A percentile compares a stretch with the other conserved stretches of the same genome.
Conservation (phyloP, 2,888 invertebrate genomes). For the Phragmatobia fuliginosa region DNA sequence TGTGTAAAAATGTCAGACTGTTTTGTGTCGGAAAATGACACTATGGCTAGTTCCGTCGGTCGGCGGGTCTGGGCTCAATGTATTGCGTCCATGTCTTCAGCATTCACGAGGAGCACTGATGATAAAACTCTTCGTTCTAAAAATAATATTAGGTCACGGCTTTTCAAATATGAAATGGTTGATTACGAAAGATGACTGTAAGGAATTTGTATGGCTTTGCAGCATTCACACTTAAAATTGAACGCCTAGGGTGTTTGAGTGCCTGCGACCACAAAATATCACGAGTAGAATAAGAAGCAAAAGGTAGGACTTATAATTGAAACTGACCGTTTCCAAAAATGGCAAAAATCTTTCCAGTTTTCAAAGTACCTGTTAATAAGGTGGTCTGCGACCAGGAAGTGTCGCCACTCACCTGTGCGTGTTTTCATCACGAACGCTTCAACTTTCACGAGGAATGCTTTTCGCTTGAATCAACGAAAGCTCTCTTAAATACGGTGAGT, state of each 20-base stretch:
- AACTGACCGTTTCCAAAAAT: not conserved
- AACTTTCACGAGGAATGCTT: slow-evolving; percentile 20
- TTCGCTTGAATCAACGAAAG: slow-evolving; percentile 45
- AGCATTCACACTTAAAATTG: too few relatives aligned
- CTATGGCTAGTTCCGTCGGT: too few relatives aligned
- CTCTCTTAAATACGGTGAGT: slow-evolving; percentile 35
- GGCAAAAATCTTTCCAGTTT: not conserved
- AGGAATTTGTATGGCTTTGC: not conserved
- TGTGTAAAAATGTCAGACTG: too few relatives aligned
- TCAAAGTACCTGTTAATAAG: not conserved
- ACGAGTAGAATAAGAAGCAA: not conserved
- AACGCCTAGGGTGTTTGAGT: too few relatives aligned
- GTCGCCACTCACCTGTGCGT: not conserved
- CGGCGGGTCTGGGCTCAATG: too few relatives aligned
- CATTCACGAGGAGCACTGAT: not conserved
- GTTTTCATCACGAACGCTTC: slow-evolving; percentile 4
- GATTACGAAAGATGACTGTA: not conserved
- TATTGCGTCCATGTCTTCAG: not conserved
- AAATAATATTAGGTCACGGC: not conserved
- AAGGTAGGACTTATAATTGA: not conserved
- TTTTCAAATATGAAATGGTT: not conserved
- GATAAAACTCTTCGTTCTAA: not conserved
- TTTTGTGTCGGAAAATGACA: too few relatives aligned
- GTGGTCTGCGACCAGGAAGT: not conserved
- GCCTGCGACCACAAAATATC: too few relatives aligned